Percentiles rank a stretch among this genome's conserved stretches.
Evolutionary conservation across 1,140 invertebrate genomes (phyloP).

Genomic region (Drosophila baimaii): DNA sequence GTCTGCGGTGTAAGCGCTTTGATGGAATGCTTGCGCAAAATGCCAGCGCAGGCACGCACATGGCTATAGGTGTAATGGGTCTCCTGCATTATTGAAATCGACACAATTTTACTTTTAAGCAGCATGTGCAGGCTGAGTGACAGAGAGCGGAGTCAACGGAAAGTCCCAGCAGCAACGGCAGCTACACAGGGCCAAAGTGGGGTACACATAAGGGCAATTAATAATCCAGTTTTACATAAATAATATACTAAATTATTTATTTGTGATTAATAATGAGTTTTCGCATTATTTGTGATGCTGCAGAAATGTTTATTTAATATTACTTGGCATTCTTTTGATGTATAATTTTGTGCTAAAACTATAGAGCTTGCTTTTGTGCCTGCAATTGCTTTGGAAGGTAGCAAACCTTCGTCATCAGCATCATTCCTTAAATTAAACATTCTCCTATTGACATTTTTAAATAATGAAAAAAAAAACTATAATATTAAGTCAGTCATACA

Average conservation of each 20-base stretch:
- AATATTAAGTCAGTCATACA: too few relatives aligned
- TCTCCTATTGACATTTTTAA: background rate
- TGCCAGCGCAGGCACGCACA: slow-evolving; percentile 72
- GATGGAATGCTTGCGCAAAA: slow-evolving; percentile 77
- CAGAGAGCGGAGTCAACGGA: slow-evolving; percentile 52
- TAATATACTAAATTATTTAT: too few relatives aligned
- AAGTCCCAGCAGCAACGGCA: slow-evolving; percentile 1
- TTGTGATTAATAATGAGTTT: background rate
- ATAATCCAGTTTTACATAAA: too few relatives aligned
- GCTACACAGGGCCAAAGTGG: slow-evolving; percentile 1
- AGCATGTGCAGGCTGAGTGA: slow-evolving; percentile 70
- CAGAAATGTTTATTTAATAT: background rate
- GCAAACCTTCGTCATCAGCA: too few relatives aligned
- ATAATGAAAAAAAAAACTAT: too few relatives aligned
- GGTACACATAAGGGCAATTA: too few relatives aligned
- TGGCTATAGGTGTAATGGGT: slow-evolving; percentile 72
- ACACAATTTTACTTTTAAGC: slow-evolving; percentile 83
- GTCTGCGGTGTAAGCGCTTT: slow-evolving; percentile 71
- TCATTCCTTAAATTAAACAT: background rate
- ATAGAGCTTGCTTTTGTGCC: background rate
- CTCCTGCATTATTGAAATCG: slow-evolving; percentile 81
- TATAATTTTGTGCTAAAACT: background rate
- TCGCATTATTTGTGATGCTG: background rate
- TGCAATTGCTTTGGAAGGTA: too few relatives aligned
- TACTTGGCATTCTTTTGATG: background rate